Evolutionary conservation across 2,113 vertebrate genomes (phyloP).

Genomic region (Chrysochloris asiatica): DNA sequence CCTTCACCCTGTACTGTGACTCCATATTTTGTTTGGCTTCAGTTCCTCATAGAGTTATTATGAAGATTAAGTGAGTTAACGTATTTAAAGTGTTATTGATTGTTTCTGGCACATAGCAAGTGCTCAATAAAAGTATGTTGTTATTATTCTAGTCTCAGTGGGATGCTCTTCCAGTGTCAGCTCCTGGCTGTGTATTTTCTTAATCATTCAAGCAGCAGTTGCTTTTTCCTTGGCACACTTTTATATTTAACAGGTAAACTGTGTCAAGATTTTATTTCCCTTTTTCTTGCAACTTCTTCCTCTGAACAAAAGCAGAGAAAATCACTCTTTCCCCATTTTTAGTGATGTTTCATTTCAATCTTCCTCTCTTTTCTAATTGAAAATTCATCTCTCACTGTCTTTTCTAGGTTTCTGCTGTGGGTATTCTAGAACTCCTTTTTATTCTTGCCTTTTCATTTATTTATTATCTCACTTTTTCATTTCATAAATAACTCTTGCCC

Average conservation of each 20-base stretch:
- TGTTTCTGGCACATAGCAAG: background rate
- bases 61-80: conserved; percentile 44
- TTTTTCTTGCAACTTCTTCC: background rate
- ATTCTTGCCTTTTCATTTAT: background rate
- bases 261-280: background rate
- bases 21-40: conserved; percentile 48
- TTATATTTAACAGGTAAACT: conserved; percentile 47
- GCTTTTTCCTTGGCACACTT: background rate
- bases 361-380: background rate
- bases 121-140: background rate
- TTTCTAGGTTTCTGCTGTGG: background rate
- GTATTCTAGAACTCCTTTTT: background rate
- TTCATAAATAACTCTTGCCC: background rate
- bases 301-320: background rate
- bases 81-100: background rate
- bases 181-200: background rate
- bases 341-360: background rate
- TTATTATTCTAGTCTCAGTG: background rate
- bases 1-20: background rate
- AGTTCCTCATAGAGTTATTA: conserved; percentile 14
- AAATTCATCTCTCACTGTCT: background rate
- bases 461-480: no score
- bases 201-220: background rate
- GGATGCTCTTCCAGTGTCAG: background rate
- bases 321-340: background rate